Evolutionary conservation across 1,140 invertebrate genomes (phyloP).

Genomic region (Drosophila persimilis): DNA sequence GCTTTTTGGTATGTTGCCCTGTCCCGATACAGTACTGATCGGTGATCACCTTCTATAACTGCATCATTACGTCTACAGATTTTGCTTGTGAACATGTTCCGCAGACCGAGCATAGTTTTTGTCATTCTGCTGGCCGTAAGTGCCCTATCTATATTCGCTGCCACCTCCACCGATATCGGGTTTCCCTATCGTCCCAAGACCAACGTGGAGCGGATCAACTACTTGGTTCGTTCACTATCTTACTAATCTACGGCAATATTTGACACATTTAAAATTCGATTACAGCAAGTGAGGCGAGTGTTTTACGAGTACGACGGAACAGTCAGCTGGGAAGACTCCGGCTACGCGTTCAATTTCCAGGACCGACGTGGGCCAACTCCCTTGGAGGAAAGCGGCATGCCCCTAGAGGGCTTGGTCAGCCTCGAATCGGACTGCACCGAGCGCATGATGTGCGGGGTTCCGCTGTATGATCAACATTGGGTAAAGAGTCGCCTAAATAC

Average conservation of each 20-base stretch:
- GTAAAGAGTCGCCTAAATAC: constrained; percentile 30
- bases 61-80: constrained; percentile 31
- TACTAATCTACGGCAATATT: no score
- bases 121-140: constrained; percentile 84
- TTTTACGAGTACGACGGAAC: constrained; percentile 85
- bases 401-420: constrained; percentile 84
- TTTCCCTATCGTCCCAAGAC: constrained; percentile 89
- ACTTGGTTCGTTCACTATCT: constrained; percentile 83
- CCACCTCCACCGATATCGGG: constrained; percentile 88
- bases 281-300: constrained; percentile 78
- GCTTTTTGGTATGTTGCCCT: constrained; percentile 60
- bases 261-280: no score
- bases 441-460: constrained; percentile 89
- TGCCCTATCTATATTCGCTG: constrained; percentile 83
- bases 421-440: constrained; percentile 86
- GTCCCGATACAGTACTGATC: not conserved
- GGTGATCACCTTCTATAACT: not conserved
- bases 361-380: constrained; percentile 86
- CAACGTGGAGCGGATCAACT: constrained; percentile 87
- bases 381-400: no score
- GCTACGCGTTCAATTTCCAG: constrained; percentile 89
- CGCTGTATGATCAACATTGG: constrained; percentile 84
- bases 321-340: constrained; percentile 85
- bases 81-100: constrained; percentile 60
- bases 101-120: constrained; percentile 48